Conservation (phyloP, 2,888 invertebrate species). For the Stenotaenia linearis region DNA sequence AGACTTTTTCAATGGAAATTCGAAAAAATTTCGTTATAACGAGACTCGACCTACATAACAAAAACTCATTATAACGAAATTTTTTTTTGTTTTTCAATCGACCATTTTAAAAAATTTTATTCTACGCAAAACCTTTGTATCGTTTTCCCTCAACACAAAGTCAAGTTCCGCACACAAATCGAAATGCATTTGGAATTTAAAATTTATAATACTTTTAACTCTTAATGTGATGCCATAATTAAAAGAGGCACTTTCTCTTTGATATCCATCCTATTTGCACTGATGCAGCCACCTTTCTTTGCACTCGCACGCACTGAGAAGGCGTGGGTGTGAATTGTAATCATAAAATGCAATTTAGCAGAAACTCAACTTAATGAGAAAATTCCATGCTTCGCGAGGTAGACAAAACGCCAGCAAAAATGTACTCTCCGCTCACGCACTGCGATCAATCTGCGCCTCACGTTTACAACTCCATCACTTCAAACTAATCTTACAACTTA, state of each 20-base stretch:
- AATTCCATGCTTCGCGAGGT: conserved; percentile 7
- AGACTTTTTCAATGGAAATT: no score
- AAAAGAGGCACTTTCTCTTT: neutral
- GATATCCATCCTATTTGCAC: neutral
- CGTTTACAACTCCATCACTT: neutral
- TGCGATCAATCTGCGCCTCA: neutral
- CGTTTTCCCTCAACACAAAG: no score
- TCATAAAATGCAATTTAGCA: conserved; percentile 15
- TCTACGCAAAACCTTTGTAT: no score
- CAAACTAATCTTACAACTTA: neutral
- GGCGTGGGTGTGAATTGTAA: neutral
- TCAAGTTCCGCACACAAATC: no score
- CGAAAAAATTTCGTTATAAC: no score
- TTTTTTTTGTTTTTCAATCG: no score
- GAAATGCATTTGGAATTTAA: no score
- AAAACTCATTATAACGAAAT: no score
- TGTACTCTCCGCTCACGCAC: neutral
- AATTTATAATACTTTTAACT: no score
- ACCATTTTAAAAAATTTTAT: no score
- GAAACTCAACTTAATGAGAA: neutral
- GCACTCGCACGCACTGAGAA: neutral
- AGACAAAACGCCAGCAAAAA: neutral
- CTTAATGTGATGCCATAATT: no score
- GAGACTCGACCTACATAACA: no score
- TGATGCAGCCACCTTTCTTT: neutral